Evolutionary conservation across 2,113 vertebrate genomes (phyloP).

Genomic region (Sapajus apella): DNA sequence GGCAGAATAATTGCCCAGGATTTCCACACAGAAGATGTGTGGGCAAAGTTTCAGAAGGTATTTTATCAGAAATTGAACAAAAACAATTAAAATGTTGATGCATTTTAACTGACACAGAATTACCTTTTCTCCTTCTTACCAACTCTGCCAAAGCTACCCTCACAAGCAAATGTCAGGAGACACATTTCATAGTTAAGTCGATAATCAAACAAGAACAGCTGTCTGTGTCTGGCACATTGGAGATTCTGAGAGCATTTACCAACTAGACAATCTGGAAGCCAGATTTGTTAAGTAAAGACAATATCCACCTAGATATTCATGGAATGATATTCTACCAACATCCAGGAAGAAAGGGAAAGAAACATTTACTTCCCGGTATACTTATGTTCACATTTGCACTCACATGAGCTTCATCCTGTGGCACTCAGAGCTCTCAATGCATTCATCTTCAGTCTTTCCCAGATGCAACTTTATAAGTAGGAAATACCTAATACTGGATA

Average conservation of each 20-base stretch:
- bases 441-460: neutral
- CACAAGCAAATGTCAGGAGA: conserved; percentile 48
- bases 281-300: conserved; percentile 1
- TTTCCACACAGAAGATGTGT: neutral
- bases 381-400: neutral
- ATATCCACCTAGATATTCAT: neutral
- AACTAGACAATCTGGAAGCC: neutral
- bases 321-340: neutral
- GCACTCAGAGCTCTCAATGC: neutral
- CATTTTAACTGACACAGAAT: conserved; percentile 47
- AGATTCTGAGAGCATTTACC: neutral
- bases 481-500: neutral
- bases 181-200: neutral
- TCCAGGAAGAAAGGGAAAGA: neutral
- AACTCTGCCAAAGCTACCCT: conserved; percentile 34
- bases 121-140: neutral
- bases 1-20: neutral
- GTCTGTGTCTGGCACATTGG: neutral
- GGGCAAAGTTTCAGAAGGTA: conserved; percentile 18
- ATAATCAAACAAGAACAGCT: conserved; percentile 32
- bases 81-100: conserved; percentile 46
- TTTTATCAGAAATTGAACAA: conserved; percentile 44
- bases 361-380: neutral
- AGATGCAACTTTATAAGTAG: conserved; percentile 3
- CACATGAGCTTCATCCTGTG: neutral